A percentile compares a stretch with the other conserved stretches of the same genome.
phyloP scores from a whole-genome alignment of 2,113 vertebrate species.

The Neolamprologus brichardi region DNA sequence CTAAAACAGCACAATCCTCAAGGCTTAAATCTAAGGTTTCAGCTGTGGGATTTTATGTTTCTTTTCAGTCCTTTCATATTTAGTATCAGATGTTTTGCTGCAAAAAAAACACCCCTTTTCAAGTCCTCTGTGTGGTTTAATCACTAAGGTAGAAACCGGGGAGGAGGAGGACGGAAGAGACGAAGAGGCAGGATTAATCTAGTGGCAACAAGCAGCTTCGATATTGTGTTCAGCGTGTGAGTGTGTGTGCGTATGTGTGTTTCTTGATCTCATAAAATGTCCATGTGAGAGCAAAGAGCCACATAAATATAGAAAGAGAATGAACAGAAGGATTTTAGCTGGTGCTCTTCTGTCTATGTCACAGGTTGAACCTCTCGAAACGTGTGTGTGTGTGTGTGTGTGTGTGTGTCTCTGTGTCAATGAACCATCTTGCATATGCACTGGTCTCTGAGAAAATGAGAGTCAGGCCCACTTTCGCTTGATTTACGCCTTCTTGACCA shows the following conservation, averaged over 20 bases:
- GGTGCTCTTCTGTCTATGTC: neutral
- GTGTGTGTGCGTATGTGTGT: neutral
- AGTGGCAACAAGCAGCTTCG: neutral
- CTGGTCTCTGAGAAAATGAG: neutral
- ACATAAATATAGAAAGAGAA: neutral
- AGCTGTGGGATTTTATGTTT: neutral
- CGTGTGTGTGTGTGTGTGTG: neutral
- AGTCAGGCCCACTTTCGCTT: neutral
- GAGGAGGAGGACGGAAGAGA: neutral
- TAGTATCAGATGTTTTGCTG: neutral
- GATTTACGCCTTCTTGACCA: neutral
- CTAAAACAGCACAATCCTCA: neutral
- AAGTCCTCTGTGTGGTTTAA: neutral
- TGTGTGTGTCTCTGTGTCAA: neutral
- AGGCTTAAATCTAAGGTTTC: neutral
- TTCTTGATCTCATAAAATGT: slow-evolving; percentile 7
- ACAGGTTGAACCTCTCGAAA: neutral
- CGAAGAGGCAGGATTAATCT: neutral
- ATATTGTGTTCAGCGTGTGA: neutral
- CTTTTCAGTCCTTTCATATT: neutral
- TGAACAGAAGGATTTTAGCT: neutral
- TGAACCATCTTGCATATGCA: neutral
- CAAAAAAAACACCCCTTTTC: neutral
- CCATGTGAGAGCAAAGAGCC: neutral
- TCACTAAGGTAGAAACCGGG: neutral